Evolutionary conservation across 2,113 vertebrate species (phyloP).

Genomic region (Helogale parvula): DNA sequence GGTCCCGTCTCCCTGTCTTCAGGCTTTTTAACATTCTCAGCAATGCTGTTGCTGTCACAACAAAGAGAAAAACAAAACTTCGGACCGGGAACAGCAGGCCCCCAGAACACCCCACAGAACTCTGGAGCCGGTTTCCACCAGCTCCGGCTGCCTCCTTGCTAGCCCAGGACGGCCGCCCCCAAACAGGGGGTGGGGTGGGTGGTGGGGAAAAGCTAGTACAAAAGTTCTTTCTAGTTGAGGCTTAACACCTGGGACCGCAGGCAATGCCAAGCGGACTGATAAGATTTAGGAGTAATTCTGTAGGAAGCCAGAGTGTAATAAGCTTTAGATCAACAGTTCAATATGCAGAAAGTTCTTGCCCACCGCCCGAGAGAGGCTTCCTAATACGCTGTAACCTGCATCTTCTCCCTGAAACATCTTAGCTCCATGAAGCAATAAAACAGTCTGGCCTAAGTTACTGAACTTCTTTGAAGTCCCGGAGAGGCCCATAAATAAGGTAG

Average conservation of each 20-base stretch:
- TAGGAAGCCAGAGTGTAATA: slow-evolving; percentile 80
- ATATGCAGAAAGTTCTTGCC: slow-evolving; percentile 77
- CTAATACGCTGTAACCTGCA: slow-evolving; percentile 82
- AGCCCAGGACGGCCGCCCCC: neutral
- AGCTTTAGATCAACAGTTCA: slow-evolving; percentile 84
- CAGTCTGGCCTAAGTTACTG: slow-evolving; percentile 94
- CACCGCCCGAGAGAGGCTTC: slow-evolving; percentile 74
- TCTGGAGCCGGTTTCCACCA: too few relatives aligned
- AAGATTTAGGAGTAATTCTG: slow-evolving; percentile 84
- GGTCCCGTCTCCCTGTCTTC: neutral
- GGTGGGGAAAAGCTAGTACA: neutral
- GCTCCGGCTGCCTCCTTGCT: neutral
- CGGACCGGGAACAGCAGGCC: neutral
- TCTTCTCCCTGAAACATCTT: slow-evolving; percentile 89
- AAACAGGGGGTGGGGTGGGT: neutral
- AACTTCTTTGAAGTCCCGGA: slow-evolving; percentile 94
- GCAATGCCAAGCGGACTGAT: slow-evolving; percentile 61
- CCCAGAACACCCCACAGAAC: neutral
- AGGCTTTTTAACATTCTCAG: neutral
- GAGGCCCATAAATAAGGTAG: slow-evolving; percentile 96
- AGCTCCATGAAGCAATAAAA: slow-evolving; percentile 94
- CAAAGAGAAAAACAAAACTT: neutral
- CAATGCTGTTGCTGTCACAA: neutral
- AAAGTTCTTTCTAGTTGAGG: slow-evolving; percentile 55
- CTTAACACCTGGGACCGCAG: slow-evolving; percentile 76